Conservation (phyloP, 1,140 invertebrate genomes). For the Cherax quadricarinatus region DNA sequence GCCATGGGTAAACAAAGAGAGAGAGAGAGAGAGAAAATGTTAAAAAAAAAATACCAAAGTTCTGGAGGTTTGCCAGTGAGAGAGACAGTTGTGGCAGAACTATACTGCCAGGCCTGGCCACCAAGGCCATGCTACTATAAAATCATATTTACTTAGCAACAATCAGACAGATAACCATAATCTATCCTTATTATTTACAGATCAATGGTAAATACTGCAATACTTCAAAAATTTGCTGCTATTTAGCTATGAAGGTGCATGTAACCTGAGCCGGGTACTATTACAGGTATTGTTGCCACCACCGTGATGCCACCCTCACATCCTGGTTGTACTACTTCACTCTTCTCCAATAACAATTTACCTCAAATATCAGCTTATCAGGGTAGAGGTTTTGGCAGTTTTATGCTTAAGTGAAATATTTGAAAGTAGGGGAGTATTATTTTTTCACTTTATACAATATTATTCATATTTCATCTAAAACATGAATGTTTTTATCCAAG, state of each 20-base stretch:
- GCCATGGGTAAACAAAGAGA: background rate
- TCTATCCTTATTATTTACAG: no score
- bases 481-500: no score
- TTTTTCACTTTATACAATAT: no score
- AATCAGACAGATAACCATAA: no score
- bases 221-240: no score
- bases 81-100: background rate
- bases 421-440: no score
- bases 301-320: background rate
- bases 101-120: background rate
- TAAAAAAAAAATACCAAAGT: background rate
- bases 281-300: background rate
- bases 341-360: background rate
- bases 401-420: no score
- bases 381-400: no score
- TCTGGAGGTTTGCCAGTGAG: conserved; percentile 4
- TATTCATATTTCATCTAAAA: no score
- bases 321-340: background rate
- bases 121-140: background rate
- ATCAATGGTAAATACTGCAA: no score
- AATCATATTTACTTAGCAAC: background rate
- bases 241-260: background rate
- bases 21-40: background rate
- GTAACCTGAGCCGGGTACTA: background rate
- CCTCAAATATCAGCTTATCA: background rate